Evolutionary conservation across 2,113 vertebrate species (phyloP).

Genomic region (Nematolebias whitei): DNA sequence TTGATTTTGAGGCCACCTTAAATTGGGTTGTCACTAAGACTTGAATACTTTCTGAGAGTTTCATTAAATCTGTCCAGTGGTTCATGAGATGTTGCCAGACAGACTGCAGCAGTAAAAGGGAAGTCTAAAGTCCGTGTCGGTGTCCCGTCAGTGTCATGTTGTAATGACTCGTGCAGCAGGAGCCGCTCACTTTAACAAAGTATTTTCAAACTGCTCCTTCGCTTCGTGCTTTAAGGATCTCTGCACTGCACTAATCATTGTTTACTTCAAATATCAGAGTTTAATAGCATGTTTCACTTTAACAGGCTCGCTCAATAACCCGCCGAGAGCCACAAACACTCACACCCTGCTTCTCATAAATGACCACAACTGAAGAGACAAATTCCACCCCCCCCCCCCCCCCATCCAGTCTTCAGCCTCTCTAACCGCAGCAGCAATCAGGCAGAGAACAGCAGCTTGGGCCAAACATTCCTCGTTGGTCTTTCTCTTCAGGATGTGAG

Average conservation of each 20-base stretch:
- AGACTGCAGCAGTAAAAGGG: too few species aligned
- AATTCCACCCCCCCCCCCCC: conserved; percentile 52
- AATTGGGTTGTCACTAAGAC: too few species aligned
- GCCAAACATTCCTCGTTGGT: conserved; percentile 37
- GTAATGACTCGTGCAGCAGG: too few species aligned
- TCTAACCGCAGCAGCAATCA: conserved; percentile 40
- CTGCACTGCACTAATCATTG: conserved; percentile 2
- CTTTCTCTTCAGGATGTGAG: conserved; percentile 45
- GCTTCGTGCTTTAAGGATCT: background rate
- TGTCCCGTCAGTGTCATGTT: too few species aligned
- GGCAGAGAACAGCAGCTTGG: conserved; percentile 47
- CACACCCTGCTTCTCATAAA: conserved; percentile 58
- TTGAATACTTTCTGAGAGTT: too few species aligned
- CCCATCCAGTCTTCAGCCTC: conserved; percentile 25
- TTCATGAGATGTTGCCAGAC: too few species aligned
- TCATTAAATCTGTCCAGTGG: too few species aligned
- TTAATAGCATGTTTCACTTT: conserved; percentile 39
- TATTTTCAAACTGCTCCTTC: conserved; percentile 2
- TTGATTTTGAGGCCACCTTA: too few species aligned
- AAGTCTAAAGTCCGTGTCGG: too few species aligned
- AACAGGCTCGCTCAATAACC: conserved; percentile 29
- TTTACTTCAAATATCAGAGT: conserved; percentile 33
- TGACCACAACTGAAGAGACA: conserved; percentile 69
- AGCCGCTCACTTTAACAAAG: background rate
- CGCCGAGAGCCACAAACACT: conserved; percentile 46